Evolutionary conservation across 2,797 vertebrate species (phyloP), one percentile per base, ranked within the genome.

Genomic region (Premnoplex brunnescens): DNA sequence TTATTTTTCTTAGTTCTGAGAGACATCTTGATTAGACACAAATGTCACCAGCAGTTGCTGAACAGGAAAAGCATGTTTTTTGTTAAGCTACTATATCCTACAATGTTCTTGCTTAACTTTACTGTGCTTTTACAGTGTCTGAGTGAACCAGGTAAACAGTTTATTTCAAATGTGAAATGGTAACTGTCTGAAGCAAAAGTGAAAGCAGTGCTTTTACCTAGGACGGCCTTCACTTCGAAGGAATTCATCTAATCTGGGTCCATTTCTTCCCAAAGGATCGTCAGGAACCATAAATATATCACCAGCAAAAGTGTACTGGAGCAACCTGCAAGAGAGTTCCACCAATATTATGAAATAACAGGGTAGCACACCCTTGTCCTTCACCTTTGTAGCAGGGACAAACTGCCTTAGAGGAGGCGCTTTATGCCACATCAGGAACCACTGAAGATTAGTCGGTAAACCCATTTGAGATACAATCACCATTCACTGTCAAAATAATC

Each of bases 231-330:
- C 98, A 94, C 98, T 99, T 71, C 88, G 96, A 78, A 99, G 98
- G 96, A 99, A 99, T 60, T 97, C 89, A 80, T 99, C 98, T 49
- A 99, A 94, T 75, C 98, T 98, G 69, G 99, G 99, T n/a, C 99
- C 99, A 6, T 98, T 95, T 96, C 98, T 99, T 85, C 99, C 99
- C 95, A 99, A 97, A 41, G 99, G 99, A 97, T 99, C 99, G 89
- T 99, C 99, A 26, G 99, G 99, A 97, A 99, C 99, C 99, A 99
- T 99, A 97, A 99, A 99, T 96, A 99, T 98, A 95, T 99, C 99
- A 93, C 99, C 99, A 60, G 98, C 99, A 91, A 99, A 99, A 9
- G 99, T 99, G 83, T 99, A 99, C 96, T 99, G 99, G 67, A 99
- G 98, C 91, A 99, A 97, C 95, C 99, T 99, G 94, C 44, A 92